phyloP scores from a whole-genome alignment of 2,888 invertebrate species.

The Xestobium rufovillosum region DNA sequence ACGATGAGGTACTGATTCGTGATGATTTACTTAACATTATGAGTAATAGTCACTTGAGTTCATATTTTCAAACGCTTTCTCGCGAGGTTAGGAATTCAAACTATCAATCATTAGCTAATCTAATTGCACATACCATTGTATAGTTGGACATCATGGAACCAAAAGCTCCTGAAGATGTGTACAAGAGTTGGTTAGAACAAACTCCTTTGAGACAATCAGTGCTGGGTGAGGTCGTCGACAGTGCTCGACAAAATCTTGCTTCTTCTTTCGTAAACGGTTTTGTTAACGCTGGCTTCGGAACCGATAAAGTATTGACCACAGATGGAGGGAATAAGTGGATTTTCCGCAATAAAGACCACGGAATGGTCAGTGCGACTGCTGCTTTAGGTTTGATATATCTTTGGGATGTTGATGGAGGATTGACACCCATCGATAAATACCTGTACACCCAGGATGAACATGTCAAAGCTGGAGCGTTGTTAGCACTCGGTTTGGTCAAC shows the following conservation, averaged over 20 bases:
- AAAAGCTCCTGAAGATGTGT: conserved; percentile 97
- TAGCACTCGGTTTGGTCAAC: conserved; percentile 96
- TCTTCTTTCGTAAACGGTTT: conserved; percentile 98
- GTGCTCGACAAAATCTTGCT: conserved; percentile 92
- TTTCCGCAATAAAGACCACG: conserved; percentile 96
- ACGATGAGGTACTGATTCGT: conserved; percentile 59
- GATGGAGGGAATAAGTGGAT: conserved; percentile 67
- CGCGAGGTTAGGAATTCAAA: conserved; percentile 59
- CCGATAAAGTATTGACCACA: conserved; percentile 87
- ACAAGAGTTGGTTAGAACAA: conserved; percentile 92
- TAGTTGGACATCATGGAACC: conserved; percentile 97
- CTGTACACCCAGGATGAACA: conserved; percentile 44
- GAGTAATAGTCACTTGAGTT: conserved; percentile 88
- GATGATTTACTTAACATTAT: conserved; percentile 86
- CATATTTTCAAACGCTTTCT: conserved; percentile 85
- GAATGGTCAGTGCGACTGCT: conserved; percentile 96
- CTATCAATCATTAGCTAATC: background rate
- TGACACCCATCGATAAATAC: conserved; percentile 97
- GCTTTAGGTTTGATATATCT: conserved; percentile 90
- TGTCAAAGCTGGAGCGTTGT: conserved; percentile 92
- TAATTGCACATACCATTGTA: conserved; percentile 15
- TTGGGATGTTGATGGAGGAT: conserved; percentile 98
- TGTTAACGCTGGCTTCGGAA: conserved; percentile 96
- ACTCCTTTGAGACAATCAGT: conserved; percentile 61
- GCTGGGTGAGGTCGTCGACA: conserved; percentile 69